A percentile compares a stretch with the other conserved stretches of the same genome.
These are phyloP conservation scores for Boloria selene DNA, from an alignment of 2,888 invertebrate species.

Conservation along the genomic window DNA sequence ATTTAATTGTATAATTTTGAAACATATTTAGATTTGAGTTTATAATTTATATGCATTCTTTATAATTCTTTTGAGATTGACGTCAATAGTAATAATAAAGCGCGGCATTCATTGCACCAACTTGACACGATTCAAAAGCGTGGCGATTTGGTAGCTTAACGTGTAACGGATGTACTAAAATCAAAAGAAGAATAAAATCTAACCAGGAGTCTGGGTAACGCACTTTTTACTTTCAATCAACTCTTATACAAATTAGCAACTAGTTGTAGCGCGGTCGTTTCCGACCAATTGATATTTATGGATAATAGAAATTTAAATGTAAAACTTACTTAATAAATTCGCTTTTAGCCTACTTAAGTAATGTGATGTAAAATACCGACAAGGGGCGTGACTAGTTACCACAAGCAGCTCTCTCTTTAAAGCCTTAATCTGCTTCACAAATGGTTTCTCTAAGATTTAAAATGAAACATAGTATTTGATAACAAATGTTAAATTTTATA, in stretches of 20 bases:
- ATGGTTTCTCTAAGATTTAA: conserved; percentile 5
- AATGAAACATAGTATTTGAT: background rate
- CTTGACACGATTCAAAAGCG: too few relatives aligned
- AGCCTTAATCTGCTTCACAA: background rate
- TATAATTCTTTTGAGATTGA: conserved; percentile 3
- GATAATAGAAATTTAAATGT: too few relatives aligned
- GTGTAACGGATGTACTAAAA: too few relatives aligned
- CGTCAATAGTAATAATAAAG: background rate
- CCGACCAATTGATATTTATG: too few relatives aligned
- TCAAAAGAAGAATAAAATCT: too few relatives aligned
- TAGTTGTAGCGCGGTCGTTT: too few relatives aligned
- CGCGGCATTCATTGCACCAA: too few relatives aligned
- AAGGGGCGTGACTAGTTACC: conserved; percentile 10
- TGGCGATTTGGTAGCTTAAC: too few relatives aligned
- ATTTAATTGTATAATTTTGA: background rate
- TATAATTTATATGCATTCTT: background rate
- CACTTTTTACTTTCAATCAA: too few relatives aligned
- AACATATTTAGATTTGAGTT: background rate
- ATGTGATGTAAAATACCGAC: background rate
- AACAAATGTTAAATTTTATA: background rate
- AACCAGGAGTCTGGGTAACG: too few relatives aligned
- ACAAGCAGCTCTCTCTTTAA: conserved; percentile 2
- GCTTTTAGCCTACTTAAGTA: background rate
- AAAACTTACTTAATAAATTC: conserved; percentile 4
- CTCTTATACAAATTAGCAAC: too few relatives aligned